A percentile compares a stretch with the other conserved stretches of the same genome.
phyloP scores from a whole-genome alignment of 2,113 vertebrate genomes.

The Setophaga coronata region DNA sequence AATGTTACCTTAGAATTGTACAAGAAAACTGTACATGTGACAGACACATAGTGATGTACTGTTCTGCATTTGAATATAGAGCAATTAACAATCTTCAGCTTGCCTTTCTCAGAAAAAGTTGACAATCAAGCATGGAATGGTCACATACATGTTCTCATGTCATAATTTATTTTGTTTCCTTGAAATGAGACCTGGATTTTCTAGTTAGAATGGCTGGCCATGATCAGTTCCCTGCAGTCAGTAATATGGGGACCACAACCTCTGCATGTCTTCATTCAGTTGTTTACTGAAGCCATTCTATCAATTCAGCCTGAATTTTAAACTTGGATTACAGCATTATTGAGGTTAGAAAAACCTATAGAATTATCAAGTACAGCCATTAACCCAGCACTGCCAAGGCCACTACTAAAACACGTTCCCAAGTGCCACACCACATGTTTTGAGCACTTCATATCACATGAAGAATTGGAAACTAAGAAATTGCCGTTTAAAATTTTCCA shows the following conservation, averaged over 20 bases:
- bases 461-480: neutral
- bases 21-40: neutral
- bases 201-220: neutral
- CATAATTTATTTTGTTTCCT: neutral
- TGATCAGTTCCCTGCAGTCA: neutral
- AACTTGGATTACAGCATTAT: neutral
- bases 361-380: neutral
- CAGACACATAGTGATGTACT: accelerated
- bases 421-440: neutral
- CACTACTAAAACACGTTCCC: neutral
- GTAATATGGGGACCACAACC: neutral
- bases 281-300: neutral
- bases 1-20: neutral
- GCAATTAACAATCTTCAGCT: neutral
- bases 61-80: neutral
- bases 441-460: neutral
- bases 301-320: neutral
- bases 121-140: neutral
- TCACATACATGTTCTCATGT: neutral
- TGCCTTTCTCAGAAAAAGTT: neutral
- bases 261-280: neutral
- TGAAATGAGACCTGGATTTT: neutral
- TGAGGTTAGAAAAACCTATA: neutral
- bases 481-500: neutral
- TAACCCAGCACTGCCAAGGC: neutral